Evolutionary conservation across 2,113 vertebrate species (phyloP).

Genomic region (Bostrychus sinensis): DNA sequence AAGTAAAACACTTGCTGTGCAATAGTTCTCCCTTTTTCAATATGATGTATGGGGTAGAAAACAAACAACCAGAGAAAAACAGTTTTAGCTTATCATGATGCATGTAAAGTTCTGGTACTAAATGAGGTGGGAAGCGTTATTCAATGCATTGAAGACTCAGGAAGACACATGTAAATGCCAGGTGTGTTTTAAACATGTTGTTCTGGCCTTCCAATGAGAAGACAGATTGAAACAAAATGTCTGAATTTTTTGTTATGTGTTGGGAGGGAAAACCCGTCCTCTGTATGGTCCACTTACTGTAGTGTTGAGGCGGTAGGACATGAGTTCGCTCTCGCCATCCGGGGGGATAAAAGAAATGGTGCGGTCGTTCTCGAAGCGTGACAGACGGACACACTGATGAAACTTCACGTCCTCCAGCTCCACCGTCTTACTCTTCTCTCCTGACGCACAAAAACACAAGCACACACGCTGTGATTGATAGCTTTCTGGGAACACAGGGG

Average conservation of each 20-base stretch:
- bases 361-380: constrained; percentile 85
- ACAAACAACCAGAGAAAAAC: neutral
- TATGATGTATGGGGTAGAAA: neutral
- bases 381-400: constrained; percentile 85
- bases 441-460: constrained; percentile 56
- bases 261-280: neutral
- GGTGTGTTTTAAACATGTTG: too few species aligned
- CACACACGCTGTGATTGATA: constrained; percentile 42
- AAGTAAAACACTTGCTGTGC: neutral
- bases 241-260: constrained; percentile 1
- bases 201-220: neutral
- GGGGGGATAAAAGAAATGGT: constrained; percentile 87
- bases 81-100: too few species aligned
- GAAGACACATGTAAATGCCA: too few species aligned
- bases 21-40: neutral
- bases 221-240: neutral
- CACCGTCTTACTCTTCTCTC: constrained; percentile 83
- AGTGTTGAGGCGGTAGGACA: constrained; percentile 85
- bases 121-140: too few species aligned
- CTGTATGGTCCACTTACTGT: constrained; percentile 65
- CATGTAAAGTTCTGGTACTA: too few species aligned
- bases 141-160: too few species aligned
- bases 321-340: constrained; percentile 84
- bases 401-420: constrained; percentile 87
- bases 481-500: constrained; percentile 13